phyloP scores from a whole-genome alignment of 2,113 vertebrate species.

The Monopterus albus region DNA sequence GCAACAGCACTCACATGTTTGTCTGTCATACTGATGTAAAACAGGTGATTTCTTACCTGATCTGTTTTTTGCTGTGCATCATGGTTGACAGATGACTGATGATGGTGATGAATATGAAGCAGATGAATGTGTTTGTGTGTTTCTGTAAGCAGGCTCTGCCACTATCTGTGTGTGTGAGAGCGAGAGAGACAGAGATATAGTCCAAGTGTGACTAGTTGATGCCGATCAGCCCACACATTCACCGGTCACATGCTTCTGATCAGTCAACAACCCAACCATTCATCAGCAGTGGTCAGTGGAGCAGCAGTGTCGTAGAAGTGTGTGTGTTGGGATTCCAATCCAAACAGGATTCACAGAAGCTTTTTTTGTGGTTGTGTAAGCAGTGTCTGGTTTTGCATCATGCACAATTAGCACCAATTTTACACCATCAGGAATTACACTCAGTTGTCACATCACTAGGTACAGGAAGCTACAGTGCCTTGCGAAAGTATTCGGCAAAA shows the following conservation, averaged over 20 bases:
- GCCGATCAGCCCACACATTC: slow-evolving; percentile 46
- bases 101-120: not conserved
- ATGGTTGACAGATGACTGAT: not conserved
- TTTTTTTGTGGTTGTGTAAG: not conserved
- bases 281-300: slow-evolving; percentile 61
- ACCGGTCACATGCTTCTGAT: slow-evolving; percentile 62
- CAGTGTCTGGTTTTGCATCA: not conserved
- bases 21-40: not conserved
- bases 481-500: too few relatives aligned
- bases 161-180: not conserved
- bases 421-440: too few relatives aligned
- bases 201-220: slow-evolving; percentile 16
- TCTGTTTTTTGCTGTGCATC: slow-evolving; percentile 83
- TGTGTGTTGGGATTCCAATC: not conserved
- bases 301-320: not conserved
- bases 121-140: slow-evolving; percentile 5
- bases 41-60: slow-evolving; percentile 72
- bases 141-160: not conserved
- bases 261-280: slow-evolving; percentile 55
- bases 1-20: too few relatives aligned
- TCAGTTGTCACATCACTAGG: too few relatives aligned
- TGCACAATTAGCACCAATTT: too few relatives aligned
- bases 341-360: not conserved
- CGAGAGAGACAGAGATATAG: not conserved
- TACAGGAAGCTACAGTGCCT: too few relatives aligned